phyloP scores from a whole-genome alignment of 2,113 vertebrate genomes.

The Xenopus borealis region DNA sequence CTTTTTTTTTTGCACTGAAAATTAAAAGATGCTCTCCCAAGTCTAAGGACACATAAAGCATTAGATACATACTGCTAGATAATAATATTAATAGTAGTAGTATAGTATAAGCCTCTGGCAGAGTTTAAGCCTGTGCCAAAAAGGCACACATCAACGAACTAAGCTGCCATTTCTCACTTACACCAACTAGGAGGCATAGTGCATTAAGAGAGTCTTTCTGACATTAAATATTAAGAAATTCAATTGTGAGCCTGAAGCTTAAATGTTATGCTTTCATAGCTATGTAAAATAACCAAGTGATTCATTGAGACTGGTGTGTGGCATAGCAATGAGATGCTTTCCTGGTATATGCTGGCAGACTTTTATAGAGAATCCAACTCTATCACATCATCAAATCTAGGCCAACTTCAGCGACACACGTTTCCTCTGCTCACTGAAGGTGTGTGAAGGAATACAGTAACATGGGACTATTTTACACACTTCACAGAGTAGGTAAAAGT shows the following conservation, averaged over 20 bases:
- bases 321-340: neutral
- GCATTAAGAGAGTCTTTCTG: neutral
- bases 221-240: neutral
- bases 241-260: neutral
- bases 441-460: constrained; percentile 24
- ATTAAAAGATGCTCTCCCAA: no score
- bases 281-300: no score
- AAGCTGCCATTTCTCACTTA: neutral
- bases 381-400: constrained; percentile 38
- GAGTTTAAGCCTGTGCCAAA: no score
- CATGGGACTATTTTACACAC: constrained; percentile 19
- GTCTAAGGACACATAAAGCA: no score
- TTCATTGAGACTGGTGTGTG: constrained; percentile 16
- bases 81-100: no score
- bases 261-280: neutral
- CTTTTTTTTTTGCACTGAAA: no score
- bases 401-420: constrained; percentile 13
- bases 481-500: constrained; percentile 36
- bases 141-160: no score
- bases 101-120: no score
- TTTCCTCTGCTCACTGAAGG: constrained; percentile 14
- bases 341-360: constrained; percentile 23
- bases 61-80: no score
- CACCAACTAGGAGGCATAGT: neutral
- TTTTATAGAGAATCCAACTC: constrained; percentile 30